Base-by-base conservation (phyloP, 1,140 invertebrate species). In the Heliconius melpomene region DNA sequence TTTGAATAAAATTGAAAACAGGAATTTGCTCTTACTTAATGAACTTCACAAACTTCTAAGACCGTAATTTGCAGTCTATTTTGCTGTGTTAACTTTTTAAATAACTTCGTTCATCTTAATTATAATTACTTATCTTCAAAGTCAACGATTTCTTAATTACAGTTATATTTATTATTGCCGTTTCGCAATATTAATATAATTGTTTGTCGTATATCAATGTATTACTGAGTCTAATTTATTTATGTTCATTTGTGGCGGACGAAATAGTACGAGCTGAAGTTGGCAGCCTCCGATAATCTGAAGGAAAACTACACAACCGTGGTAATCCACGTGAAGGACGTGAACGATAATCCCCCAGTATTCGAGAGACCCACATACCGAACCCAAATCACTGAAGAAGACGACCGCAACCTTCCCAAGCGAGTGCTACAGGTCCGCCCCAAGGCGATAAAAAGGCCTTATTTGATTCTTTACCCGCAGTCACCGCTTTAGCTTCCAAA, bases 281-380 rank as follows among this genome's bases (percentile, higher is more conserved):
- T 99, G 94, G 98, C 98, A 46, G 98, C 98, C 23, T 99, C 98
- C 70, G 98, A 99, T 95, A 99, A 98, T 95, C 95, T 99, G 87
- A 98, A 98, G 95, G 98, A 99, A 94, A 99, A 99, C 96, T 98
- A 98, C 95, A 99, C 98, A 7, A 98, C 97, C 9, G 98, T 99
- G 54, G 98, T 99, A 84, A 99, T 99, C 87, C 98, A 98, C 94
- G 98, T 99, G 82, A 98, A 98, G 95, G 98, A 98, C 90, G 98
- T 98, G 73, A 99, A 99, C 93, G 98, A 99, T 94, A 97, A 97
- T 93, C 95, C 95, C 23, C 94, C 94, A 8, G 94, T 95, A 78
- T 99, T 99, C 94, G 98, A 99, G 94, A 95, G 98, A 82, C 98
- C 98, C 38, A 98, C 98, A 73, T 99, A 99, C 95, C 96, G 98